Evolutionary conservation across 2,888 invertebrate genomes (phyloP), one percentile per base, ranked within the genome.

Genomic region (Anodontia alba): DNA sequence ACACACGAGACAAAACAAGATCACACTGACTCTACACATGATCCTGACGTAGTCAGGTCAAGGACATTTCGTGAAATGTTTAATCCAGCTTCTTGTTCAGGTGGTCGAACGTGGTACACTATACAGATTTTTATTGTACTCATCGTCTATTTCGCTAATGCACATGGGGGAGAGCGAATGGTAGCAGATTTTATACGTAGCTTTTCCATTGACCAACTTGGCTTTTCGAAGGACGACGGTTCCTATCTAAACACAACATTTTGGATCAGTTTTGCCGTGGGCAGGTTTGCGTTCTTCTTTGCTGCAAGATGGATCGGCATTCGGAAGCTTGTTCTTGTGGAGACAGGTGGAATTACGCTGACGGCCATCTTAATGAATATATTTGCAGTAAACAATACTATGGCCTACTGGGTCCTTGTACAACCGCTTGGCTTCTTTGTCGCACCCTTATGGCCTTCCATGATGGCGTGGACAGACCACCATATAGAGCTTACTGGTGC

Each of bases 381-480:
- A 20, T 90, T 88, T 51, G 88, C 83, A 0, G 51, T 76, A 12
- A 54, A 86, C 29, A 82, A 76, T 70, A 29, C 73, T 0, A 29
- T 78, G 1, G 83, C 84, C 0, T 76, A 88, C n/a, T 91, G 91
- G 91, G 69, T 89, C 8, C 70, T 90, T 15, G 76, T 86, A 0
- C 84, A 80, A 29, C 81, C 88, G 1, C 79, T 90, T 42, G 90
- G 87, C 0, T 79, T 89, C 33, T 89, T 88, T 69, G 70, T 89
- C 0, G 86, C 89, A 0, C 89, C 87, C 0, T 57, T 89, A 2
- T 88, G 90, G 78, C 91, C 91, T 0, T 80, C 85, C 7, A 87
- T 88, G 23, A 82, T 91, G n/a, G 86, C 87, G 0, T 91, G 90
- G 91, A 82, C 88, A 0, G 90, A 91, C 43, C 86, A 71, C 23